Percentiles rank a stretch among this genome's conserved stretches.
Evolutionary conservation across 2,113 vertebrate species (phyloP).

Genomic region (Hypocryptadius cinnamomeus): DNA sequence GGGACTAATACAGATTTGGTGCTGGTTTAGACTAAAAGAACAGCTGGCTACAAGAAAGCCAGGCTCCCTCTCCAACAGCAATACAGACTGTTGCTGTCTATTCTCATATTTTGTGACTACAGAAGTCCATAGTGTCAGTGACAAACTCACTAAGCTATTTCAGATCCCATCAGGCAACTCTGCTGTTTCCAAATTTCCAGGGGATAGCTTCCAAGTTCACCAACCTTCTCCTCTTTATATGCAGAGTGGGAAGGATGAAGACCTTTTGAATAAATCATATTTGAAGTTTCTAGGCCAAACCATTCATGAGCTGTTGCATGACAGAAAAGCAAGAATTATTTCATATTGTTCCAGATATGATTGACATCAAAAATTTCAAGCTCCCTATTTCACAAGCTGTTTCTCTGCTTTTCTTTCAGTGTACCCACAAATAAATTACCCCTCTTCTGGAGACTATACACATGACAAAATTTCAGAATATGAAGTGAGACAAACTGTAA

Average conservation of each 20-base stretch:
- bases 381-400: neutral
- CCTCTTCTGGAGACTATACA: neutral
- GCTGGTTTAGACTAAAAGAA: neutral
- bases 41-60: neutral
- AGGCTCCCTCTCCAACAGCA: neutral
- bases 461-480: neutral
- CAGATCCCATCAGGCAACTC: neutral
- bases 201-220: neutral
- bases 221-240: neutral
- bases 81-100: neutral
- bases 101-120: neutral
- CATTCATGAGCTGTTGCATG: neutral
- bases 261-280: constrained; percentile 31
- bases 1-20: neutral
- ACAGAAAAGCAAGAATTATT: neutral
- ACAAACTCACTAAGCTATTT: constrained; percentile 18
- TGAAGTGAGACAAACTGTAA: neutral
- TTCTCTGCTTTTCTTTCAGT: neutral
- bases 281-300: constrained; percentile 55
- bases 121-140: neutral
- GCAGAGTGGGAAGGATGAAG: neutral
- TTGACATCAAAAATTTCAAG: neutral
- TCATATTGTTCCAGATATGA: constrained; percentile 13
- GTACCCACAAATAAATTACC: neutral
- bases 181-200: neutral